Base-by-base conservation (phyloP, 2,797 vertebrate genomes). In the Pipistrellus pipistrellus region DNA sequence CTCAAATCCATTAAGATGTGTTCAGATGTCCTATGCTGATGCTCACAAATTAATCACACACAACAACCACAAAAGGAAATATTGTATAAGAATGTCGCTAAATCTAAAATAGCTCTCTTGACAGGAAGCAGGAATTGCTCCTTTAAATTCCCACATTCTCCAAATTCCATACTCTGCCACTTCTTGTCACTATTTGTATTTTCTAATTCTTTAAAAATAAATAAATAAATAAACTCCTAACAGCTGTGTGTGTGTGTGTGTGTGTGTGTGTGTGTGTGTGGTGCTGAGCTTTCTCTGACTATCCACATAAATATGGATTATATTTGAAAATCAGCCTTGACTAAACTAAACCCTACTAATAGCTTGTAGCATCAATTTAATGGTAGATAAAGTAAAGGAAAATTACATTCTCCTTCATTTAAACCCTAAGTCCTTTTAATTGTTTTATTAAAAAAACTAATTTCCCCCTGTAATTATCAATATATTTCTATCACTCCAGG, bases 391-490 rank as follows among this genome's bases (percentile, higher is more conserved):
- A 95, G 92, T 91, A 88, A 95, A 94, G 75, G 85, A 96, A 96
- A 96, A 97, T 93, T 92, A 77, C 83, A 75, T 86, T 93, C 80
- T 82, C 62, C 41, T 95, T 96, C 93, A 95, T 86, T 96, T 97
- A 96, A 95, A 96, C 64, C 57, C 71, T 93, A 96, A 96, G 84
- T 83, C 30, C 41, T 96, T 96, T 96, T 94, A 96, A 96, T 96
- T 96, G 88, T 96, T 94, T 94, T 95, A 77, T 78, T 86, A 81
- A 35, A 83, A 95, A 90, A 73, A 32, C 55, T 93, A 71, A 95
- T 96, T 96, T 97, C 44, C 88, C 23, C 71, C 51, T 77, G 80
- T 90, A 97, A 96, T 97, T 96, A 97, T 97, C 96, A 97, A 96
- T 97, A 93, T 93, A 97, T 95, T 96, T 90, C 91, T 88, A 96